Percentiles rank a stretch among this genome's conserved stretches.
Conservation (phyloP, 2,797 vertebrate species). For the Schizothorax lantsangensis region DNA sequence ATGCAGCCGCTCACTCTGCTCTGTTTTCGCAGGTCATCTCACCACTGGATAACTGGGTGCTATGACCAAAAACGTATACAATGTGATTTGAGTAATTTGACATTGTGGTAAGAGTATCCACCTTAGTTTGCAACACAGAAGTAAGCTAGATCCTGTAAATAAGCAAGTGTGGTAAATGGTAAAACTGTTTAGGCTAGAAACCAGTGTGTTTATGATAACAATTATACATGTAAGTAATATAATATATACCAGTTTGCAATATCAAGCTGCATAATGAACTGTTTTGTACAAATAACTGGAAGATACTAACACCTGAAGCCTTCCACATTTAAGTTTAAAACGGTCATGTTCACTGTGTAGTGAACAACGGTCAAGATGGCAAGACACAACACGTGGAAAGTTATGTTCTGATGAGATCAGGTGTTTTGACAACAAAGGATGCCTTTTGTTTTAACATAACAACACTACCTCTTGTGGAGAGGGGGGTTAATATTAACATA, state of each 20-base stretch:
- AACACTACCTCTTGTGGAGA: too few relatives aligned
- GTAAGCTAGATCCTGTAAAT: neutral
- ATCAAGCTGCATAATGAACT: neutral
- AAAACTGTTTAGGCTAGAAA: constrained; percentile 14
- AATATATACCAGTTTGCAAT: neutral
- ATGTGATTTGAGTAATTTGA: neutral
- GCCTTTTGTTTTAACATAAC: too few relatives aligned
- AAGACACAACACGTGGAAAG: too few relatives aligned
- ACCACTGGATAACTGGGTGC: constrained; percentile 40
- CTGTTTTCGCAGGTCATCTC: constrained; percentile 30
- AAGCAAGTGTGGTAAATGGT: neutral
- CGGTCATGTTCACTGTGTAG: neutral
- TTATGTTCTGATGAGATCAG: too few relatives aligned
- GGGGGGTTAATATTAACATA: too few relatives aligned
- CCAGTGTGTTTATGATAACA: neutral
- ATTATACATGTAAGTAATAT: neutral
- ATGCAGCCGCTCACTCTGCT: neutral
- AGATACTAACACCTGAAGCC: neutral
- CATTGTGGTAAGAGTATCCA: neutral
- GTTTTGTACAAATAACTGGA: neutral
- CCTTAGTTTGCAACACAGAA: neutral
- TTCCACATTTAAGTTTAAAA: neutral
- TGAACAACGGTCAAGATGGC: too few relatives aligned
- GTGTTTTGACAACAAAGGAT: too few relatives aligned
- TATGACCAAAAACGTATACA: neutral